These are phyloP conservation scores for Lepeophtheirus salmonis DNA, from an alignment of 1,140 invertebrate species.

Conservation along the genomic window DNA sequence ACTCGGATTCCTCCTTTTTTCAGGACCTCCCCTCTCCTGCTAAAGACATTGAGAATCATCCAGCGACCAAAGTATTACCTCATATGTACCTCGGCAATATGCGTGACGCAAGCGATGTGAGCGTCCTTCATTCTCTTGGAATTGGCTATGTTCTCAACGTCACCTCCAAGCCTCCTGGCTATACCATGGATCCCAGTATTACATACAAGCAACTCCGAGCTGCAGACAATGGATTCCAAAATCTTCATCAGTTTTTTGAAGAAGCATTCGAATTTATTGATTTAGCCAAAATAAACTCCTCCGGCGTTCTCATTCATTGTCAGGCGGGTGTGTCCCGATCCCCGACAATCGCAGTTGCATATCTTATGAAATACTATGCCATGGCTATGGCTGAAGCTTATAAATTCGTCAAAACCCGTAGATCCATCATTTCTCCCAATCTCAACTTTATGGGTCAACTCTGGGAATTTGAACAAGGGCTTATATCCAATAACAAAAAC, in stretches of 20 bases:
- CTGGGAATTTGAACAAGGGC: conserved; percentile 57
- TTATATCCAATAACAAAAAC: conserved; percentile 30
- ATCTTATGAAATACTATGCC: conserved; percentile 71
- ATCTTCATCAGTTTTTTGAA: conserved; percentile 77
- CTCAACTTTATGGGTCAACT: conserved; percentile 93
- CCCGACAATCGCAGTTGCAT: conserved; percentile 82
- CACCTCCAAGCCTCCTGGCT: conserved; percentile 21
- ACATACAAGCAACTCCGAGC: conserved; percentile 63
- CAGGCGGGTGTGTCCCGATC: conserved; percentile 85
- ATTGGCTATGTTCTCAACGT: background rate
- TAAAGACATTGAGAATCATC: conserved; percentile 49
- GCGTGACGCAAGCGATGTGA: conserved; percentile 41
- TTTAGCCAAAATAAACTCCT: conserved; percentile 52
- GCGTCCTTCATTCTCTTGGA: background rate
- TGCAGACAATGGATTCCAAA: conserved; percentile 63
- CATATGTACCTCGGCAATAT: conserved; percentile 72
- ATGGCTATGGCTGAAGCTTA: conserved; percentile 75
- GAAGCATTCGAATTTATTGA: conserved; percentile 78
- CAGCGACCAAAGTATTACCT: conserved; percentile 59
- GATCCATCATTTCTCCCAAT: conserved; percentile 84
- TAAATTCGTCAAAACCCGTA: conserved; percentile 58
- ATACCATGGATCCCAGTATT: conserved; percentile 46
- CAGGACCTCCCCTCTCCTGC: conserved; percentile 19
- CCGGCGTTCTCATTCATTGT: conserved; percentile 75
- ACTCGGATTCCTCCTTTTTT: conserved; percentile 9